Percentiles rank a stretch among this genome's conserved stretches.
Evolutionary conservation across 2,888 invertebrate genomes (phyloP).

Genomic region (Bursaphelenchus okinawaensis): DNA sequence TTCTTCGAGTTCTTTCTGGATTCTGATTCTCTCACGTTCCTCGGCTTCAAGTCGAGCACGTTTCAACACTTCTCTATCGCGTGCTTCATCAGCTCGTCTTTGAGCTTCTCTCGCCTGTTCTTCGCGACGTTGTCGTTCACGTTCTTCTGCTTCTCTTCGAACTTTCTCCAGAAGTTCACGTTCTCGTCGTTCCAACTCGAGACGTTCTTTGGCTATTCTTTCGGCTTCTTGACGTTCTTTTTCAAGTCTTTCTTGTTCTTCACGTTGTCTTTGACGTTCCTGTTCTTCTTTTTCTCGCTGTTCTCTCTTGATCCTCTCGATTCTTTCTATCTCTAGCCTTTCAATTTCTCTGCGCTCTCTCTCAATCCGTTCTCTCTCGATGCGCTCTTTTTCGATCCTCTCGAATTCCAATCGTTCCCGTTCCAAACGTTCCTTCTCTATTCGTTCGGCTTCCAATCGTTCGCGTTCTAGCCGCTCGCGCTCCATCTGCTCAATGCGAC

Average conservation of each 20-base stretch:
- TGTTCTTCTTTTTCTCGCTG: constrained; percentile 41
- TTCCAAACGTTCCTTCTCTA: constrained; percentile 35
- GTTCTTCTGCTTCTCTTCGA: constrained; percentile 35
- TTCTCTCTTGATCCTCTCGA: constrained; percentile 53
- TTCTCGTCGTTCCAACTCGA: constrained; percentile 44
- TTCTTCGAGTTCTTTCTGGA: constrained; percentile 20
- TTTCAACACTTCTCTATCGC: constrained; percentile 35
- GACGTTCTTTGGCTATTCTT: constrained; percentile 36
- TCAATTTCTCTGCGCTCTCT: constrained; percentile 42
- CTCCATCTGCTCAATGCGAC: constrained; percentile 30
- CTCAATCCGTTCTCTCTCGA: constrained; percentile 34
- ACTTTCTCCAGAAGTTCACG: constrained; percentile 37
- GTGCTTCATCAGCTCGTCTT: constrained; percentile 29
- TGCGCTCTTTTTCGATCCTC: constrained; percentile 43
- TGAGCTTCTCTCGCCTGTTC: constrained; percentile 28
- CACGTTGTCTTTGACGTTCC: constrained; percentile 21
- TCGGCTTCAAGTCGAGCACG: constrained; percentile 40
- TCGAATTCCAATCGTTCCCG: constrained; percentile 25
- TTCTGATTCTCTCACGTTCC: constrained; percentile 43
- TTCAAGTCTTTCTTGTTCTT: constrained; percentile 35
- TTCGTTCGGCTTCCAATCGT: constrained; percentile 34
- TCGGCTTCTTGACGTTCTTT: constrained; percentile 20
- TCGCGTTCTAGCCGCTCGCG: constrained; percentile 38
- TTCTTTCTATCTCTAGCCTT: constrained; percentile 48
- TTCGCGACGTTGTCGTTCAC: constrained; percentile 30